These are phyloP conservation scores for Clivina fossor DNA, from an alignment of 2,888 invertebrate genomes.

Conservation along the genomic window DNA sequence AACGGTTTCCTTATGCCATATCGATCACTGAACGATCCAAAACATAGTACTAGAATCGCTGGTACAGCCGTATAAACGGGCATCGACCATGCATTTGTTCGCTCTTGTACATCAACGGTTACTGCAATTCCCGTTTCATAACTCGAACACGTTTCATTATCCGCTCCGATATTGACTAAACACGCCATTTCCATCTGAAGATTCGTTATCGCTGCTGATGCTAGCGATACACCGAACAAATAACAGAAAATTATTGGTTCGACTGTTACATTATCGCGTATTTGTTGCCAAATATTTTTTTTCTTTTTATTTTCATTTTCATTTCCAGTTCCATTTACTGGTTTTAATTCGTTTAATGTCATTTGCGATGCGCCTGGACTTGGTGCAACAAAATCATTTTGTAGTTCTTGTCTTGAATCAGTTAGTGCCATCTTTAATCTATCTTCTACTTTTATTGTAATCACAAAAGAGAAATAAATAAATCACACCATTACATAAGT, in stretches of 20 bases:
- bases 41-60: slow-evolving; percentile 12
- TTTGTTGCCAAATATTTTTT: too few species aligned
- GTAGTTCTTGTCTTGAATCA: too few species aligned
- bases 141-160: slow-evolving; percentile 10
- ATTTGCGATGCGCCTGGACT: too few species aligned
- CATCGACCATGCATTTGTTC: slow-evolving; percentile 11
- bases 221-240: slow-evolving; percentile 1
- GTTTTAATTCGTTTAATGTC: too few species aligned
- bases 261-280: too few species aligned
- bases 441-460: too few species aligned
- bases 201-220: not conserved
- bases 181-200: slow-evolving; percentile 9
- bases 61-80: not conserved
- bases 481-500: too few species aligned
- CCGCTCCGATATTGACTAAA: not conserved
- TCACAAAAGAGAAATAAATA: too few species aligned
- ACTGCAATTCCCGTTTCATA: not conserved
- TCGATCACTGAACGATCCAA: slow-evolving; percentile 20
- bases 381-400: too few species aligned
- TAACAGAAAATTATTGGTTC: slow-evolving; percentile 18
- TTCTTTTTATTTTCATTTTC: too few species aligned
- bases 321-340: too few species aligned
- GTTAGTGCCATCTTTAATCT: too few species aligned
- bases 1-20: slow-evolving; percentile 20
- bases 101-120: not conserved